These are phyloP conservation scores for Neotoxoptera formosana DNA, from an alignment of 1,140 invertebrate species.

Conservation along the genomic window DNA sequence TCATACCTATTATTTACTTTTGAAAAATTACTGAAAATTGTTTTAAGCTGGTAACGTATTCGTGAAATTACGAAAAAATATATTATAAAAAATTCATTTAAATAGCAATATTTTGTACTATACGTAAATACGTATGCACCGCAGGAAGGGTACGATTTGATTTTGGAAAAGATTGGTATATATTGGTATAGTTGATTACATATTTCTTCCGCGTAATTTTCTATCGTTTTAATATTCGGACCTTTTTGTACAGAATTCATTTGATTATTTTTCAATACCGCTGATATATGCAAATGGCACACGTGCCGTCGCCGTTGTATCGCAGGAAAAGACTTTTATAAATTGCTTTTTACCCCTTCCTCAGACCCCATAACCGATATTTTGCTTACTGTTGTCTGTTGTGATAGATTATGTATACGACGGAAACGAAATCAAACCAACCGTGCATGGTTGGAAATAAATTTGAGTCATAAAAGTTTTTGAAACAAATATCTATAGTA, in stretches of 20 bases:
- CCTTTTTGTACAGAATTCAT: background rate
- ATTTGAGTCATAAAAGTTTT: conserved; percentile 1
- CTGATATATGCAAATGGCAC: background rate
- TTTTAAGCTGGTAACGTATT: background rate
- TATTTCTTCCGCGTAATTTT: background rate
- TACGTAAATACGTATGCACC: background rate
- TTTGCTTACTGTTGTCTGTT: background rate
- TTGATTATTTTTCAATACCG: background rate
- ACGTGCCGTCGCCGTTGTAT: background rate
- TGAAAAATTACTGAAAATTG: background rate
- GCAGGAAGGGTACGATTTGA: background rate
- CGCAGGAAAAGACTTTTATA: background rate
- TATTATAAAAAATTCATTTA: background rate
- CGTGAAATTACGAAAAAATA: background rate
- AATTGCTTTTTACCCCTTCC: background rate
- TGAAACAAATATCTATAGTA: background rate
- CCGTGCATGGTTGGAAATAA: background rate
- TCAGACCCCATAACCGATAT: background rate
- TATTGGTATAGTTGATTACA: no score
- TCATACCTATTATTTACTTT: no score
- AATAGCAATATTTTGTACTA: background rate
- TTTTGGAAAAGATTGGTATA: background rate
- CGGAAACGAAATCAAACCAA: background rate
- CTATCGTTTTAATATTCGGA: background rate
- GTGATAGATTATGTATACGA: background rate